A percentile compares a stretch with the other conserved stretches of the same genome.
These are phyloP conservation scores for Bombyx mandarina DNA, from an alignment of 1,140 invertebrate genomes.

Conservation along the genomic window DNA sequence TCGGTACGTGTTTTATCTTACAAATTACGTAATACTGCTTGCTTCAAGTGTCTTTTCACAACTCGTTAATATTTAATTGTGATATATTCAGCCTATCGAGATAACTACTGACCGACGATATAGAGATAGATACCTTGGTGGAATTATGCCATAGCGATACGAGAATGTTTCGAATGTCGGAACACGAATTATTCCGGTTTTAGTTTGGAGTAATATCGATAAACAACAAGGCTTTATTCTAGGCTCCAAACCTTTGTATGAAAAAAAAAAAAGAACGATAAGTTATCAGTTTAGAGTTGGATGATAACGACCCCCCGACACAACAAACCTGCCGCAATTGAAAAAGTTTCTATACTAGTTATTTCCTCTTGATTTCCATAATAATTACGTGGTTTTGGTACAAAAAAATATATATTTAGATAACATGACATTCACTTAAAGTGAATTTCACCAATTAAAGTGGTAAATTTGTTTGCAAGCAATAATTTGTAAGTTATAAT, in stretches of 20 bases:
- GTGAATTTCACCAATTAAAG: no score
- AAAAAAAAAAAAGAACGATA: conserved; percentile 16
- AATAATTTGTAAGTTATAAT: no score
- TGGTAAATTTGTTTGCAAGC: no score
- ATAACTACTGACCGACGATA: no score
- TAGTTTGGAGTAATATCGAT: conserved; percentile 20
- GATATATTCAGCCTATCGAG: no score
- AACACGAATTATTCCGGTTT: not conserved
- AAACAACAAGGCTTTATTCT: conserved; percentile 15
- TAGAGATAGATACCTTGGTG: no score
- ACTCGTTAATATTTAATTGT: no score
- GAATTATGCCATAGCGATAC: no score
- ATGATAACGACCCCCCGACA: conserved; percentile 21
- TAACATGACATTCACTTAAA: no score
- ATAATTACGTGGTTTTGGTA: no score
- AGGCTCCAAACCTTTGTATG: conserved; percentile 25
- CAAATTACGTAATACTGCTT: conserved; percentile 1
- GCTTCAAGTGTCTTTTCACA: not conserved
- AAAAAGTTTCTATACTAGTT: not conserved
- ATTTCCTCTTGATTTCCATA: no score
- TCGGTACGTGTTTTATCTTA: conserved; percentile 6
- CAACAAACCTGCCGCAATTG: conserved; percentile 15
- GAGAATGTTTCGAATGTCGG: not conserved
- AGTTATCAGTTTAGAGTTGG: conserved; percentile 17
- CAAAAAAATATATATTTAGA: no score